These are phyloP conservation scores for Iguana delicatissima DNA, from an alignment of 2,797 vertebrate species.

Conservation along the genomic window DNA sequence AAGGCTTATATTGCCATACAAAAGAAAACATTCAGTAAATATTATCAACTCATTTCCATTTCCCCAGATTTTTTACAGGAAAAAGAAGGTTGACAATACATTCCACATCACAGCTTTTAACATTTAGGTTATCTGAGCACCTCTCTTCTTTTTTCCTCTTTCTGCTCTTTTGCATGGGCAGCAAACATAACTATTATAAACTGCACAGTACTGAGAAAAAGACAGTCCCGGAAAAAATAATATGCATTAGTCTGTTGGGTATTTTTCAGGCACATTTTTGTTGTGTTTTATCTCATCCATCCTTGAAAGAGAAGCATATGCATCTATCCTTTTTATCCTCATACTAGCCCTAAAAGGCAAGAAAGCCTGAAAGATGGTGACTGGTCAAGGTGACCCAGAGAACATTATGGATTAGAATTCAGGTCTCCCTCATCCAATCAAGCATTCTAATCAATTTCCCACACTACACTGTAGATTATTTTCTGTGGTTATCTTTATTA, in stretches of 20 bases:
- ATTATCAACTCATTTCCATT: background rate
- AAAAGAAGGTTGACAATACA: constrained; percentile 20
- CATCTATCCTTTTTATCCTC: background rate
- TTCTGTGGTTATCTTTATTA: constrained; percentile 9
- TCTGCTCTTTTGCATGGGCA: background rate
- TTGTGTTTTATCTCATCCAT: background rate
- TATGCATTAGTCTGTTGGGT: background rate
- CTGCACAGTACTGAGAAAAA: background rate
- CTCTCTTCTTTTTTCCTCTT: background rate
- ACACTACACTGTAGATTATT: background rate
- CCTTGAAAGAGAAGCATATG: background rate
- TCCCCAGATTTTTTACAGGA: constrained; percentile 32
- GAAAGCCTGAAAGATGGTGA: background rate
- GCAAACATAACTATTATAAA: background rate
- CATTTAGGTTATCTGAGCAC: constrained; percentile 27
- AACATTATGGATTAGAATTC: background rate
- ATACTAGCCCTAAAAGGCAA: background rate
- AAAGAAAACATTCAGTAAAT: constrained; percentile 19
- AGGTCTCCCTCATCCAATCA: background rate
- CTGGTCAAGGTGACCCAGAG: background rate
- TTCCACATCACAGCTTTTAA: background rate
- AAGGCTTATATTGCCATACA: constrained; percentile 17
- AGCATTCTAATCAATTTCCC: background rate
- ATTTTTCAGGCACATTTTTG: background rate
- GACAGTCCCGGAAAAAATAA: background rate